Evolutionary conservation across 1,140 invertebrate genomes (phyloP).

Genomic region (Lasioglossum albipes): DNA sequence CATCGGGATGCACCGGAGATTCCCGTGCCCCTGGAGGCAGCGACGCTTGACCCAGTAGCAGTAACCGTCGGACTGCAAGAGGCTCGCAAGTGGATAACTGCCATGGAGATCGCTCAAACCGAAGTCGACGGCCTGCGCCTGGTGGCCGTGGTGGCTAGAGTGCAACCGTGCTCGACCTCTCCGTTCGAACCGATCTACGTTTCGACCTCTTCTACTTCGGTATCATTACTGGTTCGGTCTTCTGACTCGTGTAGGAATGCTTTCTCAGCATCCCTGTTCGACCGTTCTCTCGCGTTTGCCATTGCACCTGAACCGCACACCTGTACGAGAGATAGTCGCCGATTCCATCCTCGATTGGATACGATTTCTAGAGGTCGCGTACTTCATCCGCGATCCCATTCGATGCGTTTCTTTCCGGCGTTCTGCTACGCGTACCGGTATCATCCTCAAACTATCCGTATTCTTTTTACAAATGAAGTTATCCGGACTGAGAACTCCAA

Average conservation of each 20-base stretch:
- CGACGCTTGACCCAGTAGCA: slow-evolving; percentile 77
- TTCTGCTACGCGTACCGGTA: neutral
- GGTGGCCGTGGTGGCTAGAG: slow-evolving; percentile 11
- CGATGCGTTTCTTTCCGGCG: slow-evolving; percentile 30
- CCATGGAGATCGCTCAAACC: slow-evolving; percentile 64
- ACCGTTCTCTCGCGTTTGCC: slow-evolving; percentile 24
- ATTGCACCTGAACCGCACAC: slow-evolving; percentile 69
- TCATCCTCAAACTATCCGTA: neutral
- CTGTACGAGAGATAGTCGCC: slow-evolving; percentile 61
- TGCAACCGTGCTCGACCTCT: slow-evolving; percentile 48
- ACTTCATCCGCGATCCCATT: slow-evolving; percentile 55
- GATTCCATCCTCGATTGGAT: slow-evolving; percentile 54
- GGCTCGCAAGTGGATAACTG: slow-evolving; percentile 72
- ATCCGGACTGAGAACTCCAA: too few relatives aligned
- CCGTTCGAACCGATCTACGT: slow-evolving; percentile 48
- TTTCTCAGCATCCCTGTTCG: slow-evolving; percentile 28
- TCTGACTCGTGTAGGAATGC: slow-evolving; percentile 67
- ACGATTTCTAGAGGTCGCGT: slow-evolving; percentile 60
- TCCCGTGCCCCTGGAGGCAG: slow-evolving; percentile 71
- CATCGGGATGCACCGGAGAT: slow-evolving; percentile 51
- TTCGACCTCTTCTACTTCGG: slow-evolving; percentile 59
- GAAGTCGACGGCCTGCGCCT: slow-evolving; percentile 49
- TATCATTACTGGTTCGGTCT: slow-evolving; percentile 66
- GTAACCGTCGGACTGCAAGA: slow-evolving; percentile 61
- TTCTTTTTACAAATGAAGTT: neutral